Base-by-base conservation (phyloP, 2,888 invertebrate species). In the Alsophila aescularia region DNA sequence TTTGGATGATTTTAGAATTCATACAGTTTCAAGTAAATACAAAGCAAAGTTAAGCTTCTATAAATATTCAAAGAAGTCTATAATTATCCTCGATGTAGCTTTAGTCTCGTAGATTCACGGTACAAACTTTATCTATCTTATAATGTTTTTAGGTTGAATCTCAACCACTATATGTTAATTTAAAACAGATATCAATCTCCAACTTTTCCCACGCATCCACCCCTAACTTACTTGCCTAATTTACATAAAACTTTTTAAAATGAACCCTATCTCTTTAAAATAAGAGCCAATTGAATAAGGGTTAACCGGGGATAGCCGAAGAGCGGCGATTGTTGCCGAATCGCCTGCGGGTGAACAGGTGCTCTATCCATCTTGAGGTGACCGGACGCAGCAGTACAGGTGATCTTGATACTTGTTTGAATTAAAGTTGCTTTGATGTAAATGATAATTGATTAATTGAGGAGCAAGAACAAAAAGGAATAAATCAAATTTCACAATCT, bases 321-420 rank as follows among this genome's bases (percentile, higher is more conserved):
- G 59, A 51, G 18, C 51, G 15, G 42, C 65, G 62, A 61, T 41
- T 49, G 57, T 62, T 60, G 65, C 63, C 63, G 66, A 63, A 66
- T 63, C 49, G 66, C 65, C 65, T 40, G 40, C 58, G 58, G 67
- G 80, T 76, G 79, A 83, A 80, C 81, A 82, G 81, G 77, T 79
- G 77, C 74, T 76, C 68, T 67, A 72, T 73, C 71, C 62, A 63
- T 64, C 64, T 60, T 63, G 75, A 68, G 70, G 69, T 76, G 79
- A 81, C 81, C 79, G 83, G 81, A 82, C 68, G 55, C 54, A 69
- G 7, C 0, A 12, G 15, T 62, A 29, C 4, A n/a, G 21, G 2
- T 2, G 0, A 14, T 62, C 55, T 84, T 83, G 82, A 77, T 83
- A 77, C 72, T 81, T 72, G n/a, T 14, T 9, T 15, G 12, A 6